phyloP scores from a whole-genome alignment of 2,797 vertebrate species.

The Falco cherrug region DNA sequence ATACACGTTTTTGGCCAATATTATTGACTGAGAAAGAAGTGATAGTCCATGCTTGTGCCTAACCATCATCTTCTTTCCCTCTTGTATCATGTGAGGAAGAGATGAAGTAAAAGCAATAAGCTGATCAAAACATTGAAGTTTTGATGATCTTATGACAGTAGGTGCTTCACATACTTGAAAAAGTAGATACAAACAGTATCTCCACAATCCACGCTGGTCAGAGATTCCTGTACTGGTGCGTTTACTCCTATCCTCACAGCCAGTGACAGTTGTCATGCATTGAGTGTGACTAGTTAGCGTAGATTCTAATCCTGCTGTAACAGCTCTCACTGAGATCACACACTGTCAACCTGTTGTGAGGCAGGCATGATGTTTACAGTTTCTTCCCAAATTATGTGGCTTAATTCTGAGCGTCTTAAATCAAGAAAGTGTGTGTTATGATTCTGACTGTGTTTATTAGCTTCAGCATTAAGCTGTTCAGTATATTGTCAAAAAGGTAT shows the following conservation, averaged over 20 bases:
- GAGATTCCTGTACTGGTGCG: background rate
- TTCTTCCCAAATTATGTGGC: conserved; percentile 23
- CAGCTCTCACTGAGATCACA: conserved; percentile 11
- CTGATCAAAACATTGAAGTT: conserved; percentile 40
- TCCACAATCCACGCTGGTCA: background rate
- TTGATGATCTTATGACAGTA: conserved; percentile 56
- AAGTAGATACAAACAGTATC: conserved; percentile 41
- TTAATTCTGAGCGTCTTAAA: conserved; percentile 58
- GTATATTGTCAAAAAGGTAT: conserved; percentile 51
- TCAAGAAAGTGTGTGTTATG: conserved; percentile 53
- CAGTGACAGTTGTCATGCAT: background rate
- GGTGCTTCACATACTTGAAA: conserved; percentile 77
- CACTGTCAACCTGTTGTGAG: conserved; percentile 48
- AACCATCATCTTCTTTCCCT: conserved; percentile 1
- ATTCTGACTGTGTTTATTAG: conserved; percentile 54
- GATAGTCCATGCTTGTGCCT: conserved; percentile 16
- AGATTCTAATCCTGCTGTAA: background rate
- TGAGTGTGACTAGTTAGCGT: background rate
- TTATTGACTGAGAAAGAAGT: conserved; percentile 1
- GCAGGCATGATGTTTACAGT: conserved; percentile 57
- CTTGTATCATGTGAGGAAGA: background rate
- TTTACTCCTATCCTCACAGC: conserved; percentile 17
- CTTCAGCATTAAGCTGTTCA: conserved; percentile 52
- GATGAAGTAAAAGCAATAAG: conserved; percentile 62
- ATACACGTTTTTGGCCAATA: background rate